These are phyloP conservation scores for Tricholauxania praeusta DNA, from an alignment of 2,888 invertebrate genomes.

Conservation along the genomic window DNA sequence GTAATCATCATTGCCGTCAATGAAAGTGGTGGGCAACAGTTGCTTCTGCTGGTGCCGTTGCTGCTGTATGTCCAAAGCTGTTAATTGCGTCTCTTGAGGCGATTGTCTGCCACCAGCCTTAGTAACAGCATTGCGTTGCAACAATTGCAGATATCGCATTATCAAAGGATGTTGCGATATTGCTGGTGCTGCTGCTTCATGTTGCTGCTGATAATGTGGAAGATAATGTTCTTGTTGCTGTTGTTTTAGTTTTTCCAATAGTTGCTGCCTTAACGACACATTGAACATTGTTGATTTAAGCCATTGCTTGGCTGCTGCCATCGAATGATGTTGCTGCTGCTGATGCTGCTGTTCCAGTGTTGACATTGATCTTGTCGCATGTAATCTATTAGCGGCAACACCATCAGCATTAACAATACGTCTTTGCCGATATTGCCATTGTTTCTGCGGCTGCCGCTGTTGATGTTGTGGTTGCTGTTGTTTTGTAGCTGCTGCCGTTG, in stretches of 20 bases:
- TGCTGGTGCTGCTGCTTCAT: constrained; percentile 24
- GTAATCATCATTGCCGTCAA: constrained; percentile 8
- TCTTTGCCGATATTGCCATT: constrained; percentile 32
- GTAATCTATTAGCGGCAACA: constrained; percentile 60
- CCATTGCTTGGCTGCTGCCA: constrained; percentile 8
- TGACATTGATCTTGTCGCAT: constrained; percentile 62
- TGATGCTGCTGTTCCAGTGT: constrained; percentile 44
- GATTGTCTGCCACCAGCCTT: constrained; percentile 11
- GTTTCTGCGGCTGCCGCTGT: constrained; percentile 18
- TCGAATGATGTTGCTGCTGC: constrained; percentile 42
- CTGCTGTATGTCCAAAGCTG: constrained; percentile 33
- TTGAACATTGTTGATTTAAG: constrained; percentile 23
- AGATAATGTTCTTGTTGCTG: constrained; percentile 31
- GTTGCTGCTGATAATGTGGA: constrained; percentile 33
- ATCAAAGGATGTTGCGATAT: constrained; percentile 25
- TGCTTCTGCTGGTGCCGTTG: constrained; percentile 25
- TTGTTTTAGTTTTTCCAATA: neutral
- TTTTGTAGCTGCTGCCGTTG: constrained; percentile 38
- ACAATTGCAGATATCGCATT: constrained; percentile 7
- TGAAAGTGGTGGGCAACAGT: constrained; percentile 22
- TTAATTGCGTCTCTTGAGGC: constrained; percentile 56
- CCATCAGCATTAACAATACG: constrained; percentile 33
- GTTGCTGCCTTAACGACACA: constrained; percentile 6
- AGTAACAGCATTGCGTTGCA: constrained; percentile 14
- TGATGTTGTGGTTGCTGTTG: constrained; percentile 26